Conservation (phyloP, 2,113 vertebrate species). For the Ictalurus punctatus region DNA sequence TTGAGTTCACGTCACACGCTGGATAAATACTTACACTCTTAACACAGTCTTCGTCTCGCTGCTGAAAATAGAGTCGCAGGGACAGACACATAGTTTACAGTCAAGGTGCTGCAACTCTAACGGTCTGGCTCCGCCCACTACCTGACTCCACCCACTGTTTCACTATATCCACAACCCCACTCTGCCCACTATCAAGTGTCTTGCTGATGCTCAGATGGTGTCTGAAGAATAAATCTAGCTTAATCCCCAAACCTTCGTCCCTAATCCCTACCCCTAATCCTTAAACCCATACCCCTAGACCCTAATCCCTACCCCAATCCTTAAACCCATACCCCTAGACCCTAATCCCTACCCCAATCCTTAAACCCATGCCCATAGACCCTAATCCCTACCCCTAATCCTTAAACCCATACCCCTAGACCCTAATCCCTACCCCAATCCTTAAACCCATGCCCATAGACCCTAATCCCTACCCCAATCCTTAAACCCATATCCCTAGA, state of each 20-base stretch:
- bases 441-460: background rate
- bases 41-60: background rate
- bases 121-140: background rate
- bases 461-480: background rate
- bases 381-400: background rate
- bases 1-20: too few relatives aligned
- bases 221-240: background rate
- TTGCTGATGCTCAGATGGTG: background rate
- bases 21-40: background rate
- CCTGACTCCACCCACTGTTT: background rate
- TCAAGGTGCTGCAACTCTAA: background rate
- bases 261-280: background rate
- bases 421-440: background rate
- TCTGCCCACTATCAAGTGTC: background rate
- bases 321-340: background rate
- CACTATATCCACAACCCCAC: slow-evolving; percentile 11
- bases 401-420: too few relatives aligned
- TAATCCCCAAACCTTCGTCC: background rate
- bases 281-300: background rate
- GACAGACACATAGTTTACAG: background rate
- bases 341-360: background rate
- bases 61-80: background rate
- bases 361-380: too few relatives aligned
- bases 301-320: background rate
- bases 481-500: too few relatives aligned